Evolutionary conservation across 1,140 invertebrate genomes (phyloP).

Genomic region (Formica selysi): DNA sequence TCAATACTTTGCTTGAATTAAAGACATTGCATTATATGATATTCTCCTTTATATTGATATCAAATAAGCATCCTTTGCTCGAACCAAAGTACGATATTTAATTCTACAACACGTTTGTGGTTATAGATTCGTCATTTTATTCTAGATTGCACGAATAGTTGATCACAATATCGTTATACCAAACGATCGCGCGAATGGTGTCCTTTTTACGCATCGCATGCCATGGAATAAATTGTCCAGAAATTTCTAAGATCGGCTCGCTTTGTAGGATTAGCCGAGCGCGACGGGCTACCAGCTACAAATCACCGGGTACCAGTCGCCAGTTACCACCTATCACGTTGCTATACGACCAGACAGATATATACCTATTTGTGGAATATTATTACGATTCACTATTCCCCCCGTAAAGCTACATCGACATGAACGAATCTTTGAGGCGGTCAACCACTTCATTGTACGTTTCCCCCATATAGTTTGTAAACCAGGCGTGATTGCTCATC

Average conservation of each 20-base stretch:
- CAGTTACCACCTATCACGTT: constrained; percentile 76
- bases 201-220: constrained; percentile 72
- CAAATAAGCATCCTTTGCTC: no score
- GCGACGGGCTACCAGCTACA: constrained; percentile 78
- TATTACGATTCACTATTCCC: constrained; percentile 58
- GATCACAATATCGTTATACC: constrained; percentile 55
- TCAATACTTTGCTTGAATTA: neutral
- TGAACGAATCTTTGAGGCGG: constrained; percentile 22
- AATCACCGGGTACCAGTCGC: constrained; percentile 80
- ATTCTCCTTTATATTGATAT: neutral
- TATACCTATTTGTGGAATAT: constrained; percentile 44
- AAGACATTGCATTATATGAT: neutral
- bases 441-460: constrained; percentile 56
- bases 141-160: neutral
- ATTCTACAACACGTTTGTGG: constrained; percentile 10
- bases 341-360: neutral
- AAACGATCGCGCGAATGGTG: constrained; percentile 12
- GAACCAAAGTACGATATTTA: neutral
- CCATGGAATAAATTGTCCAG: constrained; percentile 80
- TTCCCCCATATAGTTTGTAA: constrained; percentile 66
- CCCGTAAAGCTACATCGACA: constrained; percentile 43
- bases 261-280: constrained; percentile 80
- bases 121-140: neutral
- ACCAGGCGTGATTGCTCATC: constrained; percentile 62
- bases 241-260: constrained; percentile 79